These are phyloP conservation scores for Anhinga anhinga DNA, from an alignment of 2,113 vertebrate species.

Conservation along the genomic window DNA sequence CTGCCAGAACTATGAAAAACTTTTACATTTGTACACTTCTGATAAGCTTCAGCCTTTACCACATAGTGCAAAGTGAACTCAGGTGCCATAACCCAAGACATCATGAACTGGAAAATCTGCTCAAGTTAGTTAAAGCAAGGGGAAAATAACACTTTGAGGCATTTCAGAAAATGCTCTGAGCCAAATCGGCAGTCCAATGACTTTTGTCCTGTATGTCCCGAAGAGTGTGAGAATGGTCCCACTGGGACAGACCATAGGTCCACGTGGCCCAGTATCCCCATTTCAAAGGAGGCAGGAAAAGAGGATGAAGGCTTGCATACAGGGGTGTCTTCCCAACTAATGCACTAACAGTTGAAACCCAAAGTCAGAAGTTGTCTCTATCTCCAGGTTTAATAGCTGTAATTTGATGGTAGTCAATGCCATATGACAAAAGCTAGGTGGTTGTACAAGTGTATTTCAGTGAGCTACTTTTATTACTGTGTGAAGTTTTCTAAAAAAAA, in stretches of 20 bases:
- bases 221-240: not conserved
- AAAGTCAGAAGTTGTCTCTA: not conserved
- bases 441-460: not conserved
- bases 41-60: not conserved
- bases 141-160: not conserved
- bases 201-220: not conserved
- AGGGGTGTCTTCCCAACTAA: not conserved
- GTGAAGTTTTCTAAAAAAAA: not conserved
- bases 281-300: not conserved
- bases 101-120: not conserved
- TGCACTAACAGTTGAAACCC: not conserved
- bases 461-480: not conserved
- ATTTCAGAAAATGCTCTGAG: not conserved
- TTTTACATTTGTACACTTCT: not conserved
- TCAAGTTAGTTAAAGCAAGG: not conserved
- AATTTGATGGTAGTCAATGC: not conserved
- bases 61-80: accelerated
- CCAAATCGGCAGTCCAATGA: not conserved
- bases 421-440: not conserved
- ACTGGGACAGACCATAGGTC: not conserved
- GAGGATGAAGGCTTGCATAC: not conserved
- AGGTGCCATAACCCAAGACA: not conserved
- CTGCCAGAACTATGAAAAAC: not conserved
- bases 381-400: not conserved
- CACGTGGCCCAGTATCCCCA: not conserved